Conservation (phyloP, 2,888 invertebrate genomes). For the Lypha dubia region DNA sequence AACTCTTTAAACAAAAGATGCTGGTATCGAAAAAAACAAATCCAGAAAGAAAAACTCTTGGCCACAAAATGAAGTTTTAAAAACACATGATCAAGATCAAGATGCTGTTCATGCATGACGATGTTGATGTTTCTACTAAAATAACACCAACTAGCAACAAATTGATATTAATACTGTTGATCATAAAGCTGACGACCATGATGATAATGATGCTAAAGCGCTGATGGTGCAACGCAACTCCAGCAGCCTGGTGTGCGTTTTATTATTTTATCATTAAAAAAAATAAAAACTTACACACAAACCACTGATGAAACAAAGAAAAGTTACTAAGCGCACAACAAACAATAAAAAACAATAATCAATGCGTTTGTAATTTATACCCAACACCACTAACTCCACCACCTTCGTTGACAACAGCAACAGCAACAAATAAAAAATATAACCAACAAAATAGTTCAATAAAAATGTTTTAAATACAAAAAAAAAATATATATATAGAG, state of each 20-base stretch:
- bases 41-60: background rate
- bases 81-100: background rate
- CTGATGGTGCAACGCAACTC: slow-evolving; percentile 61
- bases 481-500: background rate
- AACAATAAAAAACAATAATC: slow-evolving; percentile 69
- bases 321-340: slow-evolving; percentile 47
- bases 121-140: slow-evolving; percentile 19
- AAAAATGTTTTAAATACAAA: slow-evolving; percentile 41
- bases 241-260: slow-evolving; percentile 80
- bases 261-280: slow-evolving; percentile 76
- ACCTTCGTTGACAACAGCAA: slow-evolving; percentile 61
- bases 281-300: slow-evolving; percentile 25
- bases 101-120: background rate
- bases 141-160: slow-evolving; percentile 17
- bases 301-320: slow-evolving; percentile 37
- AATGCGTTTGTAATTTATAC: slow-evolving; percentile 78
- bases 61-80: slow-evolving; percentile 29
- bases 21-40: slow-evolving; percentile 59
- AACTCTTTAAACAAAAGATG: slow-evolving; percentile 52
- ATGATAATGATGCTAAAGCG: slow-evolving; percentile 74
- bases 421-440: no score
- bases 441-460: slow-evolving; percentile 40
- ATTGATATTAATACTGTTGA: slow-evolving; percentile 56
- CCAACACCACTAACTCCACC: slow-evolving; percentile 54
- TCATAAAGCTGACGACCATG: slow-evolving; percentile 70